These are phyloP conservation scores for Drosophila yooni DNA, from an alignment of 2,888 invertebrate species.

Conservation along the genomic window DNA sequence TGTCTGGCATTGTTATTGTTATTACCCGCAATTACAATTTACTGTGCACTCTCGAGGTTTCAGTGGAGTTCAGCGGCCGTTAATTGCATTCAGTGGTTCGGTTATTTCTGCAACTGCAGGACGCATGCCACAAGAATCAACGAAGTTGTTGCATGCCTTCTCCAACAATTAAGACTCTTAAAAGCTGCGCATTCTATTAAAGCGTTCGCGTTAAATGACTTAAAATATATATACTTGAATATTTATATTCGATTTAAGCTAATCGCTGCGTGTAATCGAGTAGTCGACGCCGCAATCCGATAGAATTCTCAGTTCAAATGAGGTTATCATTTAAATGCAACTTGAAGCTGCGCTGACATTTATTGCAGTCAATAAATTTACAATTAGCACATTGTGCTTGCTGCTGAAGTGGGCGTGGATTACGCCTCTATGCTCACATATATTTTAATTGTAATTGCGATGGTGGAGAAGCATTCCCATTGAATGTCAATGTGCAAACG, in stretches of 20 bases:
- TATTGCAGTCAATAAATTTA: slow-evolving; percentile 75
- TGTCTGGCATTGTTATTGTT: slow-evolving; percentile 19
- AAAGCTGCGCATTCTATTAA: background rate
- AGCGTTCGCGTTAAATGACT: background rate
- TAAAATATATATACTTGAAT: background rate
- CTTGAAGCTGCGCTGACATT: slow-evolving; percentile 62
- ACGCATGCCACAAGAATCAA: background rate
- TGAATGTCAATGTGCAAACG: slow-evolving; percentile 48
- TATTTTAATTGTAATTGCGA: slow-evolving; percentile 45
- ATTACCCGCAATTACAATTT: slow-evolving; percentile 31
- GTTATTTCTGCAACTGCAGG: slow-evolving; percentile 4
- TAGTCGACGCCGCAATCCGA: slow-evolving; percentile 14
- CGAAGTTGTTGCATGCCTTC: slow-evolving; percentile 1
- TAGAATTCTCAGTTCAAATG: slow-evolving; percentile 14
- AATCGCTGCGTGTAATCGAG: slow-evolving; percentile 6
- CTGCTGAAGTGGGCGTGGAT: slow-evolving; percentile 18
- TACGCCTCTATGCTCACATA: slow-evolving; percentile 6
- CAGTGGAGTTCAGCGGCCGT: slow-evolving; percentile 12
- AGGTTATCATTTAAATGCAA: slow-evolving; percentile 49
- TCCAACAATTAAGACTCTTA: background rate
- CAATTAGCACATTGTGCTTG: slow-evolving; percentile 54
- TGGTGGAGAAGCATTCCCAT: slow-evolving; percentile 39
- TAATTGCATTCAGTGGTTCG: slow-evolving; percentile 32
- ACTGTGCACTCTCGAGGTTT: slow-evolving; percentile 19
- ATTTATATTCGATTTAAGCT: slow-evolving; percentile 6